Evolutionary conservation across 2,797 vertebrate species (phyloP), one percentile per base, ranked within the genome.

Genomic region (Pelochelys cantorii): DNA sequence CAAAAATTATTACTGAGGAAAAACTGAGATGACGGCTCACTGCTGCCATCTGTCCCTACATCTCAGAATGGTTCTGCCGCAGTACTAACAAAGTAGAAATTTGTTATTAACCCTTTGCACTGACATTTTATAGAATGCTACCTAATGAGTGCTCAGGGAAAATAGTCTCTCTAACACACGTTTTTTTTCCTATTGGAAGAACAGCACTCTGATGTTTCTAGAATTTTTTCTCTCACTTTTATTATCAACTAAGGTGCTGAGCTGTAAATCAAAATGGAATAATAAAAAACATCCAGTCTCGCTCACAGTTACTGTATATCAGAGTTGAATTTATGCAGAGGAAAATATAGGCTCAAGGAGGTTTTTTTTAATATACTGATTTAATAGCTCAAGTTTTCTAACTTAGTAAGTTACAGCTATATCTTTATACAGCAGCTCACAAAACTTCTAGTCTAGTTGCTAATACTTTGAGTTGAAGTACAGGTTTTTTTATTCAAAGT

Each of bases 31-130:
- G 3, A 59, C 37, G 92, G 95, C 96, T 97, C 96, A 56, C 96
- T 97, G 95, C 97, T 97, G 97, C 97, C 97, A 97, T 92, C 97
- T 97, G 93, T 87, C 97, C 96, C 91, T 71, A 86, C 65, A 85
- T 86, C 91, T 90, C 87, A 68, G 83, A 86, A 78, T 56, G 92
- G 96, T 94, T 77, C 62, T 78, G 80, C 0, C 53, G 14, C 53
- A 12, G 53, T 54, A 54, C 65, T 71, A 77, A 79, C 29, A 31
- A 42, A 77, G 53, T 18, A 25, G 52, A 84, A 91, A 83, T 79
- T 10, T 17, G 1, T 54, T 54, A 56, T 53, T 78, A 80, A 34
- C 54, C 29, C 79, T 6, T 7, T 57, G 55, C 57, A 56, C 5
- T 53, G 37, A n/a, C 18, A 29, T 59, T 83, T 79, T 31, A 42